phyloP scores from a whole-genome alignment of 1,140 invertebrate genomes.

The Grapholita molesta region DNA sequence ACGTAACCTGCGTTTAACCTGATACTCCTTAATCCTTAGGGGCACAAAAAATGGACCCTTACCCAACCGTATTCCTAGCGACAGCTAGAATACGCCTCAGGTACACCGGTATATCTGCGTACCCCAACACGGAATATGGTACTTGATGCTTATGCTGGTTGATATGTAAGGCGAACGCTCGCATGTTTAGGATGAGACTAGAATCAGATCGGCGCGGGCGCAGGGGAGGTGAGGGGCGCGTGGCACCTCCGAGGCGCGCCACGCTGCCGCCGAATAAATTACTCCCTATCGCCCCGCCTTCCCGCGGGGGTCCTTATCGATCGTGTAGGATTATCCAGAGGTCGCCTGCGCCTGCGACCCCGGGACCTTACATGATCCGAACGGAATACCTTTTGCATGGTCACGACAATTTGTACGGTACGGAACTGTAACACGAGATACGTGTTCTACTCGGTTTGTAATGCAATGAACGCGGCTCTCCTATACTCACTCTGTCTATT shows the following conservation, averaged over 20 bases:
- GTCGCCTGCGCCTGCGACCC: conserved; percentile 38
- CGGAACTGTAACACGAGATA: not conserved
- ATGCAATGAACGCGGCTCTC: too few relatives aligned
- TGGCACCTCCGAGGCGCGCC: conserved; percentile 56
- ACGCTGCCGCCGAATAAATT: conserved; percentile 71
- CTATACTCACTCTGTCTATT: too few relatives aligned
- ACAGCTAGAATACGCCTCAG: conserved; percentile 11
- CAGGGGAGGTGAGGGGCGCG: conserved; percentile 25
- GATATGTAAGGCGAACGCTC: not conserved
- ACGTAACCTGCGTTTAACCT: conserved; percentile 64
- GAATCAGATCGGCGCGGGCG: conserved; percentile 16
- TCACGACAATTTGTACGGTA: conserved; percentile 45
- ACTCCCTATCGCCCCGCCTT: conserved; percentile 36
- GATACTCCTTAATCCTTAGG: conserved; percentile 55
- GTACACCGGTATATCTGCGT: not conserved
- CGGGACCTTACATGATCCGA: conserved; percentile 28
- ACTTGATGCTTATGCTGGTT: not conserved
- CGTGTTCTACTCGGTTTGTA: not conserved
- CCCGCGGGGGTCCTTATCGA: conserved; percentile 48
- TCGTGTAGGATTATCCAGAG: conserved; percentile 60
- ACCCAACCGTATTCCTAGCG: conserved; percentile 28
- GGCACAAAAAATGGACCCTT: conserved; percentile 65
- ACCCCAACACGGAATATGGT: not conserved
- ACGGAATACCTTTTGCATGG: conserved; percentile 54
- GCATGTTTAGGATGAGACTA: not conserved